Evolutionary conservation across 2,797 vertebrate species (phyloP), one percentile per base, ranked within the genome.

Genomic region (Morus bassanus): DNA sequence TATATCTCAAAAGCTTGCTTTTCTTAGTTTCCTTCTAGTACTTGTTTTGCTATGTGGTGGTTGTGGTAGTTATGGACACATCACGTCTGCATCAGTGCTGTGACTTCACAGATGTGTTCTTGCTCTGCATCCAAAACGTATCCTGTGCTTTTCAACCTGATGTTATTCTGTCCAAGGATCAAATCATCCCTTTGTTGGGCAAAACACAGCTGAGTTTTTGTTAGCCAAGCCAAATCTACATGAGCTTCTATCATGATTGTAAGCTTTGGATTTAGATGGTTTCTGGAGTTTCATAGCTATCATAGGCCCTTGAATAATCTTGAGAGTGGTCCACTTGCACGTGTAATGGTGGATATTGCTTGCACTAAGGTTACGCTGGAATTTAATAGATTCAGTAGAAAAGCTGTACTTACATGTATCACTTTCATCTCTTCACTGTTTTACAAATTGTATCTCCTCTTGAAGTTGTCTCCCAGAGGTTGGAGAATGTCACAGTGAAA

Each of bases 401-500:
- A 69, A 48, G 3, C 23, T 74, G 28, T 57, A 33, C 5, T 4
- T 70, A 6, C 31, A 51, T 70, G 25, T 69, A 54, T 88, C 41
- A 28, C 91, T 85, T 93, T 93, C 16, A 45, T 76, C 35, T 81
- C 39, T 72, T 88, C 37, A 24, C 37, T 68, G 21, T 75, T 88
- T 19, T 8, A 91, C 61, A 80, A 89, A 74, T 88, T 5, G 2
- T 84, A 54, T 85, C 57, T 85, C 24, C 54, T 92, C 85, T 60
- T 83, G 48, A 81, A 83, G 53, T 74, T 69, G 43, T 81, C 31
- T 95, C 41, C 43, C 39, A 65, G 83, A 93, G 70, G 48, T 83
- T 89, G 53, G 45, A 91, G 78, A 65, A 81, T 95, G 67, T 93
- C 73, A 73, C 59, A 76, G 76, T 78, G 85, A 94, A 95, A 86